These are phyloP conservation scores for Nomia melanderi DNA, from an alignment of 1,140 invertebrate species.

Conservation along the genomic window DNA sequence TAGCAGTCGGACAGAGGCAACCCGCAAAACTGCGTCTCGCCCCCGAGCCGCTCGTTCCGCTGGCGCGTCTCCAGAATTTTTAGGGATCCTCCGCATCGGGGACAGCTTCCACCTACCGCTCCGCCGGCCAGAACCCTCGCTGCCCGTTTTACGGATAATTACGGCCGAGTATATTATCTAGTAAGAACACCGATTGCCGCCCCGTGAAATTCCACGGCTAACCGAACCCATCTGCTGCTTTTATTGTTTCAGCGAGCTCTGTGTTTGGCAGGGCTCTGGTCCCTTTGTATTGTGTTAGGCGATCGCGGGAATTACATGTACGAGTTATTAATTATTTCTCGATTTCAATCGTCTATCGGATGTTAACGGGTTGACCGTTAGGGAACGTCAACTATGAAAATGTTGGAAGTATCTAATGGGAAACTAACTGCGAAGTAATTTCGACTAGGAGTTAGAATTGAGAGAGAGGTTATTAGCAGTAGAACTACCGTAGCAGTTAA, in stretches of 20 bases:
- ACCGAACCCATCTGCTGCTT: neutral
- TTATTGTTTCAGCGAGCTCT: neutral
- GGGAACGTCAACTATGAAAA: too few relatives aligned
- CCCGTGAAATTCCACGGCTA: neutral
- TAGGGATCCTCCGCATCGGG: conserved; percentile 36
- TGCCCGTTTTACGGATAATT: conserved; percentile 54
- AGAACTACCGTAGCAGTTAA: too few relatives aligned
- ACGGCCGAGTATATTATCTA: conserved; percentile 29
- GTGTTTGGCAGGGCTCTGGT: too few relatives aligned
- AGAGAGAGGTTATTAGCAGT: too few relatives aligned
- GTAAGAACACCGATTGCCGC: conserved; percentile 33
- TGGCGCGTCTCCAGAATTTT: conserved; percentile 51
- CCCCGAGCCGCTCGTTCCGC: conserved; percentile 5
- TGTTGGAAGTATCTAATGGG: too few relatives aligned
- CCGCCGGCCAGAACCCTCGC: neutral
- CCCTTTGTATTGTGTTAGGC: too few relatives aligned
- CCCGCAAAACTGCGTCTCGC: conserved; percentile 46
- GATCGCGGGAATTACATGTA: too few relatives aligned
- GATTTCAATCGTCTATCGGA: too few relatives aligned
- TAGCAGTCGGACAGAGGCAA: conserved; percentile 36
- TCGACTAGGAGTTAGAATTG: too few relatives aligned
- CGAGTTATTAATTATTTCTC: too few relatives aligned
- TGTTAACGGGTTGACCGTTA: too few relatives aligned
- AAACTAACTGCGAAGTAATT: too few relatives aligned
- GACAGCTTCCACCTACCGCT: conserved; percentile 10